Base-by-base conservation (phyloP, 2,888 invertebrate species). In the Dryomyza anilis region DNA sequence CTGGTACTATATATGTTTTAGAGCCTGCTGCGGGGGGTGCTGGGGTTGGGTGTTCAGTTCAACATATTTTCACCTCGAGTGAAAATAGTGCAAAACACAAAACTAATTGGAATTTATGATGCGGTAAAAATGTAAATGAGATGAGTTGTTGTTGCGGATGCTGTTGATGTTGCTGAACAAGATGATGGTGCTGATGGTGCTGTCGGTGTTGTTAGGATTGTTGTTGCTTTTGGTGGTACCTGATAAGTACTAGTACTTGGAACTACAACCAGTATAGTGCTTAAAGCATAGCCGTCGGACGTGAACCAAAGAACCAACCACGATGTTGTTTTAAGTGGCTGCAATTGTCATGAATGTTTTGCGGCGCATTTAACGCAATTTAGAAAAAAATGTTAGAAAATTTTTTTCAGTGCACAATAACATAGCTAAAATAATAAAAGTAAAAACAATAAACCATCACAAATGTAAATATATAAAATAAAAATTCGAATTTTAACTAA, bases 31-130 rank as follows among this genome's bases (percentile, higher is more conserved):
- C 16, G 8, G 30, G 16, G 12, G 39, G 56, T 14, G 23, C 7
- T n/a, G 43, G 6, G 46, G 21, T 1, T 23, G 14, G 14, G 30
- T 8, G 10, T 45, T 16, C 55, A 36, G n/a, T n/a, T 14, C 5
- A 30, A 29, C 50, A 23, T 36, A 29, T 39, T n/a, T 39, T 52
- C 29, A 48, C 52, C 59, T 16, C 29, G 29, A 29, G 27, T 30
- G 46, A 60, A 60, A 60, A 60, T 16, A 52, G 36, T 25, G 52
- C n/a, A 29, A 29, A 61, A 53, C 52, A 61, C 14, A 16, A 16
- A 50, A 60, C 61, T 61, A 61, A 61, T 61, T 61, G 52, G 61
- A 60, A 61, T 61, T 52, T 53, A 61, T 61, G 52, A 61, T 52
- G 61, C 61, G 52, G 52, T 52, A 46, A 48, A 46, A 61, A 61